These are phyloP conservation scores for Nebria ingens DNA, from an alignment of 1,140 invertebrate genomes.

Conservation along the genomic window DNA sequence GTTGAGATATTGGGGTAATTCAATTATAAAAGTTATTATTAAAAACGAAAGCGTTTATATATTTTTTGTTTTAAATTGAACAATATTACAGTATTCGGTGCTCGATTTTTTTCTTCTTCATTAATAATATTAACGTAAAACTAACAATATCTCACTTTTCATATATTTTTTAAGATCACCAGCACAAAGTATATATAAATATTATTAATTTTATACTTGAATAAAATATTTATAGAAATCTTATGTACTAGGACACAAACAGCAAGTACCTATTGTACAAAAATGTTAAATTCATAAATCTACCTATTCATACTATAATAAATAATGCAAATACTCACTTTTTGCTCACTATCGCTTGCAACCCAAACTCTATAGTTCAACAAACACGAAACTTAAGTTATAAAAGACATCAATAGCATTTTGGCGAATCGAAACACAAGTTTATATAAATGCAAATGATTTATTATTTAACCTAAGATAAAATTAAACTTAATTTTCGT, in stretches of 20 bases:
- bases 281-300: neutral
- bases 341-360: neutral
- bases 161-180: neutral
- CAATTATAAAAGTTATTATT: neutral
- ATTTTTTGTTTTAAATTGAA: conserved; percentile 5
- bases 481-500: too few relatives aligned
- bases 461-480: too few relatives aligned
- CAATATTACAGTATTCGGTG: conserved; percentile 7
- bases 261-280: neutral
- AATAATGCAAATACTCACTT: too few relatives aligned
- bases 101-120: conserved; percentile 1
- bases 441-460: too few relatives aligned
- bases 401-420: too few relatives aligned
- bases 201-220: neutral
- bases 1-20: too few relatives aligned
- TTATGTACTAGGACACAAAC: neutral
- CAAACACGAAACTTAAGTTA: too few relatives aligned
- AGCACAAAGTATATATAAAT: neutral
- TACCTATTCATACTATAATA: too few relatives aligned
- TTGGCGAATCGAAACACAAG: too few relatives aligned
- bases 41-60: conserved; percentile 6
- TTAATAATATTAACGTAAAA: conserved; percentile 1
- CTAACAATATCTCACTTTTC: conserved; percentile 3
- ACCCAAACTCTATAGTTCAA: neutral
- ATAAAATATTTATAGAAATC: neutral